Base-by-base conservation (phyloP, 2,113 vertebrate genomes). In the Micronycteris hirsuta region DNA sequence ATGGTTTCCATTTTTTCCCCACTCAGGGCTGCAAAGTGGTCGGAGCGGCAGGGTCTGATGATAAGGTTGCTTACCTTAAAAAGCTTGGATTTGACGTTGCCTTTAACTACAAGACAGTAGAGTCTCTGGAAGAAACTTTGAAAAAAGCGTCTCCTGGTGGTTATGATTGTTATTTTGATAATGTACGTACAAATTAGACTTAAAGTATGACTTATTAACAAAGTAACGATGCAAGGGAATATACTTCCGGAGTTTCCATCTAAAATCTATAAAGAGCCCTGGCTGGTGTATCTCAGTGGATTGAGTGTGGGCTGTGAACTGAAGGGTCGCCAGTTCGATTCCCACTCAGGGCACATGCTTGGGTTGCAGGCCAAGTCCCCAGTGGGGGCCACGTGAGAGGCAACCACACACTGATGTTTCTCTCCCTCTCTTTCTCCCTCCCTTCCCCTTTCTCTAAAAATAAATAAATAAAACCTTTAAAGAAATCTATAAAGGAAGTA, bases 131-230 rank as follows among this genome's bases (percentile, higher is more conserved):
- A 93, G 98, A 99, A 97, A 97, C 99, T 0, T 97, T 99, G 97
- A 98, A 4, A 87, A 98, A 98, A 49, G 99, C 99, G 9, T 98
- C 99, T 91, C 99, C 99, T 1, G 98, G 98, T 6, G 99, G 99
- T 96, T 99, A 99, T 0, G 98, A 99, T 97, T 99, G 99, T 95
- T 99, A 98, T 96, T 99, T 99, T 97, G 99, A 99, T 85, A 99
- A 99, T 19, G 99, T 99, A 97, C 98, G 98, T 98, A 95, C 61
- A 73, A 78, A 85, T 12, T 67, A 26, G 67, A 67, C 19, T 90
- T 92, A 74, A 67, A 47, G 84, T 71, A 17, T 91, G 76, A 68
- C 28, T 74, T 78, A 68, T 16, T 93, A 74, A 73, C 61, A 77
- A 87, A 67, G n/a, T 26, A 47, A 43, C n/a, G 70, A 22, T n/a